phyloP scores from a whole-genome alignment of 2,113 vertebrate genomes.

The Gila orcuttii region DNA sequence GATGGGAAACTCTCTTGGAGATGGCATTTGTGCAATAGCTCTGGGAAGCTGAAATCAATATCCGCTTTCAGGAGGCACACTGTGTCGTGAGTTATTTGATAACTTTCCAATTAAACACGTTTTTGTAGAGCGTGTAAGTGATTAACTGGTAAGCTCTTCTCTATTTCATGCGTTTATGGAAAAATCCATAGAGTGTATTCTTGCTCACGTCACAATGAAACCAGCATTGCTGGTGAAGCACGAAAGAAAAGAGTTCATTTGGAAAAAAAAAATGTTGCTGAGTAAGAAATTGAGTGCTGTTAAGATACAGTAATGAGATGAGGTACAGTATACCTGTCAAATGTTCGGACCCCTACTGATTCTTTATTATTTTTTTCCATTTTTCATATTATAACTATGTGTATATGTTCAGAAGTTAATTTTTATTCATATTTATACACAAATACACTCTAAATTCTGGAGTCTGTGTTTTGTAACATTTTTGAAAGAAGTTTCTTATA shows the following conservation, averaged over 20 bases:
- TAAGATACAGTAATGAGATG: background rate
- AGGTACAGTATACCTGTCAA: background rate
- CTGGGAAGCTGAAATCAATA: conserved; percentile 40
- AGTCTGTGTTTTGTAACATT: too few species aligned
- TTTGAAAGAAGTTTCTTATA: too few species aligned
- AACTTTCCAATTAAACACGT: conserved; percentile 50
- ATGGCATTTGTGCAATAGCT: conserved; percentile 33
- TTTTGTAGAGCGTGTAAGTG: conserved; percentile 25
- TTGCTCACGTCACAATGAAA: background rate
- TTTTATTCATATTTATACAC: too few species aligned
- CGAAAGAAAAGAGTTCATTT: background rate
- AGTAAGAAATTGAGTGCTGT: background rate
- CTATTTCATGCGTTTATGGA: conserved; percentile 17
- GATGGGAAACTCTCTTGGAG: background rate
- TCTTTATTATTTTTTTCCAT: background rate
- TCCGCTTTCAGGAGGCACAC: conserved; percentile 9
- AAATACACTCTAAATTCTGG: too few species aligned
- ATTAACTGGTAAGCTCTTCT: conserved; percentile 36
- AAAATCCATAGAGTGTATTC: conserved; percentile 9
- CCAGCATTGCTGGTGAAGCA: background rate
- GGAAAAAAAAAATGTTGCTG: background rate
- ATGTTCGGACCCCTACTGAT: background rate
- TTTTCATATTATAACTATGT: too few species aligned
- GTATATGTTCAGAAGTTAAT: too few species aligned
- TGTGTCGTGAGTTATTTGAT: conserved; percentile 34